Evolutionary conservation across 1,140 invertebrate species (phyloP).

Genomic region (Heliconius eleuchia): DNA sequence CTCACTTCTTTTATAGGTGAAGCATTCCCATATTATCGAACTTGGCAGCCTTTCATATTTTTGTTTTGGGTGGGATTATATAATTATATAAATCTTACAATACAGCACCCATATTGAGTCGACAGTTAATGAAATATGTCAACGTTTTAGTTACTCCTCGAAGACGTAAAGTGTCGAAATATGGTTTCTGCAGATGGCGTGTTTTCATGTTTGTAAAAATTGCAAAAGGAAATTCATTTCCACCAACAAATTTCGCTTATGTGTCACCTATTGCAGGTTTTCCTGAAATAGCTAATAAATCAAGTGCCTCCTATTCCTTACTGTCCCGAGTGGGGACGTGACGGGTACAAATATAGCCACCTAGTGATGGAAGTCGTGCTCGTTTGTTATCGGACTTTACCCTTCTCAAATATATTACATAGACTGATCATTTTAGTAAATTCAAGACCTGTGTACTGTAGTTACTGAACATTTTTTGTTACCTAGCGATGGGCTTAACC

Average conservation of each 20-base stretch:
- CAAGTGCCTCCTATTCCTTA: slow-evolving; percentile 21
- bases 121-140: neutral
- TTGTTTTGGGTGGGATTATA: too few species aligned
- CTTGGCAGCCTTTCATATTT: too few species aligned
- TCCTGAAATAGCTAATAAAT: slow-evolving; percentile 28
- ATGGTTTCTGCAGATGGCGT: neutral
- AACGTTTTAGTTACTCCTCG: neutral
- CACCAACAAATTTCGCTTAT: slow-evolving; percentile 11
- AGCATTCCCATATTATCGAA: too few species aligned
- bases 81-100: too few species aligned
- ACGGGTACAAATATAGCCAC: slow-evolving; percentile 24
- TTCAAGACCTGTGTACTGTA: neutral
- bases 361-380: slow-evolving; percentile 12
- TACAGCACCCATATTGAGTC: too few species aligned
- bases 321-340: slow-evolving; percentile 26
- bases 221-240: neutral
- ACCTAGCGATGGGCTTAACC: too few species aligned
- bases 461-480: too few species aligned
- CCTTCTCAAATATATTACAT: slow-evolving; percentile 5
- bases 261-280: slow-evolving; percentile 15
- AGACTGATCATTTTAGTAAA: neutral
- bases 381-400: slow-evolving; percentile 7
- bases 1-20: too few species aligned
- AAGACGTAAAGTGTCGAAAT: neutral
- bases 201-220: slow-evolving; percentile 6